These are phyloP conservation scores for Florisuga fusca DNA, from an alignment of 2,797 vertebrate species.

Conservation along the genomic window DNA sequence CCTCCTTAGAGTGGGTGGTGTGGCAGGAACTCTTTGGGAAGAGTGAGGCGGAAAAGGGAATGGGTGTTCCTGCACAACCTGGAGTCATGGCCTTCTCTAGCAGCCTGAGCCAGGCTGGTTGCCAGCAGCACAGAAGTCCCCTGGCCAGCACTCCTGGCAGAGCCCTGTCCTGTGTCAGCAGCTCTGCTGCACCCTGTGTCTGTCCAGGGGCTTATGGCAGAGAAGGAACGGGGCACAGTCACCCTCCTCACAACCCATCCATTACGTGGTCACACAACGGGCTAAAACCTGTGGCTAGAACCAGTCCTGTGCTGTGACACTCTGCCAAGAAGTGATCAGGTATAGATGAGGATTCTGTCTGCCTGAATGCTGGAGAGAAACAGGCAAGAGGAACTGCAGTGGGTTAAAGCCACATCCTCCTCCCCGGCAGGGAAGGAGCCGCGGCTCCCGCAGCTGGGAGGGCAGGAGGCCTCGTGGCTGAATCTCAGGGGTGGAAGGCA, in stretches of 20 bases:
- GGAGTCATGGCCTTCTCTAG: not conserved
- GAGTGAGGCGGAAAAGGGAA: not conserved
- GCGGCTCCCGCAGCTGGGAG: not conserved
- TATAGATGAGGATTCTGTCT: not conserved
- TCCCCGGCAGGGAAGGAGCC: not conserved
- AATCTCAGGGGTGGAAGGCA: not conserved
- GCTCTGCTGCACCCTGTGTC: not conserved
- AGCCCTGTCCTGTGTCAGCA: not conserved
- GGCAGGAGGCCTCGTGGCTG: accelerated
- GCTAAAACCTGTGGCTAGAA: not conserved
- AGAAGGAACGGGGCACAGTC: not conserved
- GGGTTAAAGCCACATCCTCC: not conserved
- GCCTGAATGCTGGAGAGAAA: not conserved
- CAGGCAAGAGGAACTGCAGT: not conserved
- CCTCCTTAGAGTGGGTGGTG: not conserved
- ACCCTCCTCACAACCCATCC: not conserved
- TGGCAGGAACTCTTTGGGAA: not conserved
- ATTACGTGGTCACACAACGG: accelerated
- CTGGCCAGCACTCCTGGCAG: not conserved
- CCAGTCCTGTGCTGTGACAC: not conserved
- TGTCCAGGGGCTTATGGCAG: not conserved
- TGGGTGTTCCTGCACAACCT: not conserved
- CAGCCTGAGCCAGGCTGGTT: not conserved
- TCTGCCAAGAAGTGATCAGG: not conserved
- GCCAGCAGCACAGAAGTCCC: not conserved